Evolutionary conservation across 1,140 invertebrate genomes (phyloP).

Genomic region (Stenopsyche tienmushanensis): DNA sequence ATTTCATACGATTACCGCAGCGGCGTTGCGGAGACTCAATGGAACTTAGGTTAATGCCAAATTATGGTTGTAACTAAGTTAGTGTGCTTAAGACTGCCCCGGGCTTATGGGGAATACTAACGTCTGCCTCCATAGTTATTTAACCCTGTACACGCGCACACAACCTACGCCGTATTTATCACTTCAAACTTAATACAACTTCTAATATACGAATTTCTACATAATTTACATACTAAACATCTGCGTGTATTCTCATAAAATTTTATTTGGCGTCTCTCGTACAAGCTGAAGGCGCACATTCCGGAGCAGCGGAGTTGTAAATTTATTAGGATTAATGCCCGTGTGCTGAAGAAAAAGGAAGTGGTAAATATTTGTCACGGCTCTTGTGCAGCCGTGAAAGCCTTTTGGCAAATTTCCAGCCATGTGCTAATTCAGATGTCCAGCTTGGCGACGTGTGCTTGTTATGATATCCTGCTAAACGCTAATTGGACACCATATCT

Average conservation of each 20-base stretch:
- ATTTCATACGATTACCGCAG: not conserved
- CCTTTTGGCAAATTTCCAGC: not conserved
- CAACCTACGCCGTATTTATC: too few relatives aligned
- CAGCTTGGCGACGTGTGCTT: too few relatives aligned
- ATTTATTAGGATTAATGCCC: too few relatives aligned
- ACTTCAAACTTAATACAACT: too few relatives aligned
- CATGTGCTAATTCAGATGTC: not conserved
- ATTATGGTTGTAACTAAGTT: constrained; percentile 29
- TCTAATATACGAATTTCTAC: too few relatives aligned
- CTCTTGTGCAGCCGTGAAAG: not conserved
- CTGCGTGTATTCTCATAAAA: too few relatives aligned
- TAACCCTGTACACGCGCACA: not conserved
- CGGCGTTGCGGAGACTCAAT: not conserved
- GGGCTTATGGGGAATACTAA: not conserved
- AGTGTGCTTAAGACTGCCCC: constrained; percentile 21
- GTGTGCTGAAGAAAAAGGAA: not conserved
- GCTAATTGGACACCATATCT: too few relatives aligned
- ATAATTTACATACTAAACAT: too few relatives aligned
- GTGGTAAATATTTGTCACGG: not conserved
- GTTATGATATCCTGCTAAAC: not conserved
- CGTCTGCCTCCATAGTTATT: constrained; percentile 3
- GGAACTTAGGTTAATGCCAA: constrained; percentile 28
- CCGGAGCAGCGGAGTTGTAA: too few relatives aligned
- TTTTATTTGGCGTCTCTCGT: not conserved
- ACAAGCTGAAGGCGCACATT: not conserved